Conservation (phyloP, 2,113 vertebrate genomes). For the Erpornis zantholeuca region DNA sequence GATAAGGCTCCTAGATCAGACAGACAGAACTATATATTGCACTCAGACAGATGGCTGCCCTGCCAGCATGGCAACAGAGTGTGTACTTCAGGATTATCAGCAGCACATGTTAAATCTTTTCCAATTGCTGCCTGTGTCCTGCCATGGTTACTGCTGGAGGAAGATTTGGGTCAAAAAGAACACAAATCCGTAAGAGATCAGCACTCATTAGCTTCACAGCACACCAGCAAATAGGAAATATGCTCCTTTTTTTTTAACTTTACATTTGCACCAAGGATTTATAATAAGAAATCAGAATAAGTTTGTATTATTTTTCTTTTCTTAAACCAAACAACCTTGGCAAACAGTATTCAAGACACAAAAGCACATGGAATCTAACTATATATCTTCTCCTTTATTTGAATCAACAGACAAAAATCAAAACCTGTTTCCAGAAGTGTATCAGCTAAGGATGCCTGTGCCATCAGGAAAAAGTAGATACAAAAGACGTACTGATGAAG, state of each 20-base stretch:
- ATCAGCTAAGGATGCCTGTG: background rate
- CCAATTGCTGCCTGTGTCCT: background rate
- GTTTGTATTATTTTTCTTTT: background rate
- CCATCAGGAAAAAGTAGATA: background rate
- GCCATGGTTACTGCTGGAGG: background rate
- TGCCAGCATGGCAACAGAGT: background rate
- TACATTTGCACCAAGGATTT: background rate
- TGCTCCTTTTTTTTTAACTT: background rate
- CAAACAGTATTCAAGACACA: background rate
- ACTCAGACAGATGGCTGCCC: conserved; percentile 22
- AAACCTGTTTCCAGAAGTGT: background rate
- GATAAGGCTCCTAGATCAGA: conserved; percentile 15
- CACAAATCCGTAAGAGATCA: background rate
- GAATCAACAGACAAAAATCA: background rate
- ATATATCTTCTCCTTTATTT: background rate
- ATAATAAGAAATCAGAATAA: background rate
- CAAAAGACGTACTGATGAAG: background rate
- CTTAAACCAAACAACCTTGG: background rate
- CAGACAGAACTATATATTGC: conserved; percentile 18
- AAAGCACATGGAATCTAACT: background rate
- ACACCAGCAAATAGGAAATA: background rate
- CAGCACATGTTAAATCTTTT: background rate
- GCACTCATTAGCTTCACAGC: background rate
- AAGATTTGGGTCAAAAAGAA: background rate
- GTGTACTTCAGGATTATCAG: conserved; percentile 19